Evolutionary conservation across 2,888 invertebrate genomes (phyloP).

Genomic region (Noctua fimbriata): DNA sequence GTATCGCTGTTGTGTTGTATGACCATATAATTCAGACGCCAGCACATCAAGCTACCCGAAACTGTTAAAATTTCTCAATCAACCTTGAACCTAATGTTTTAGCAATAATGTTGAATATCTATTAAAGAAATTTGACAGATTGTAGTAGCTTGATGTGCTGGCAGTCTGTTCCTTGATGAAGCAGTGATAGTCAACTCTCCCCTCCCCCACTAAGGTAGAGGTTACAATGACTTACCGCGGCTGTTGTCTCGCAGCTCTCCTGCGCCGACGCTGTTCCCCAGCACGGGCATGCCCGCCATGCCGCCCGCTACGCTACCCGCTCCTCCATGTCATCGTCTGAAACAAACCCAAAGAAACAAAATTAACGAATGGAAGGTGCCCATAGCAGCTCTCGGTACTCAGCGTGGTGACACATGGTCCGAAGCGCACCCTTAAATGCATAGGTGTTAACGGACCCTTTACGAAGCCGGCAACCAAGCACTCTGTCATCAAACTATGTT

Average conservation of each 20-base stretch:
- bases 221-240: constrained; percentile 72
- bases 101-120: too few relatives aligned
- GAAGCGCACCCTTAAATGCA: background rate
- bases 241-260: constrained; percentile 79
- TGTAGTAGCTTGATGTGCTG: too few relatives aligned
- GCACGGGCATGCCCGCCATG: constrained; percentile 88
- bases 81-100: too few relatives aligned
- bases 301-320: constrained; percentile 78
- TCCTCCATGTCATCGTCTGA: constrained; percentile 77
- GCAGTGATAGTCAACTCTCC: too few relatives aligned
- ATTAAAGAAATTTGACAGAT: too few relatives aligned
- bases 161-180: too few relatives aligned
- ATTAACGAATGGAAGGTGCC: background rate
- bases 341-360: constrained; percentile 29
- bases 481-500: too few relatives aligned
- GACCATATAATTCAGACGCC: background rate
- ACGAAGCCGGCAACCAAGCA: too few relatives aligned
- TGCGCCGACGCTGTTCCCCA: constrained; percentile 87
- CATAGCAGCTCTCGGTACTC: background rate
- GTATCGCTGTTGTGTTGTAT: background rate
- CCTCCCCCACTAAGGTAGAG: background rate
- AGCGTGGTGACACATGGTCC: background rate
- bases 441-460: too few relatives aligned
- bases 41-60: too few relatives aligned
- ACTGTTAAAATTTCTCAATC: too few relatives aligned